phyloP scores from a whole-genome alignment of 1,140 invertebrate species.

The Chironomus tepperi region DNA sequence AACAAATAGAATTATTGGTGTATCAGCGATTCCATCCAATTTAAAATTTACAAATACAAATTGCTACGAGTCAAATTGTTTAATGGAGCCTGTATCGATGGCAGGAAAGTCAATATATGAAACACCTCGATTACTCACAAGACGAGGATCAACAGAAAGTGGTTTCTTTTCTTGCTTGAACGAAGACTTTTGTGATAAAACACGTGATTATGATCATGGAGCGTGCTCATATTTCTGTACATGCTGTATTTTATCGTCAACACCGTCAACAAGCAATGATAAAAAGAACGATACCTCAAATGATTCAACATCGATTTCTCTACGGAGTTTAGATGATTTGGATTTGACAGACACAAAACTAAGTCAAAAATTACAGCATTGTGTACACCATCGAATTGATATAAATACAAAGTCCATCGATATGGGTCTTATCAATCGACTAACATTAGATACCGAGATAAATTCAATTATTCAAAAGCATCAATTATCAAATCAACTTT shows the following conservation, averaged over 20 bases:
- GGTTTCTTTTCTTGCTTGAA: constrained; percentile 80
- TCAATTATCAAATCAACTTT: constrained; percentile 40
- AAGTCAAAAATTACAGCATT: constrained; percentile 31
- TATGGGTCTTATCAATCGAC: constrained; percentile 40
- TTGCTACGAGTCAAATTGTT: neutral
- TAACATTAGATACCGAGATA: constrained; percentile 41
- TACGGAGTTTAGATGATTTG: constrained; percentile 51
- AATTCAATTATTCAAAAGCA: constrained; percentile 38
- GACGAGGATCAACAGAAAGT: constrained; percentile 78
- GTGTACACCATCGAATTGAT: constrained; percentile 37
- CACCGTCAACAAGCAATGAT: constrained; percentile 19
- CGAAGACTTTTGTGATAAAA: constrained; percentile 51
- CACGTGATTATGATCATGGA: constrained; percentile 29
- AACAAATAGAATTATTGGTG: constrained; percentile 23
- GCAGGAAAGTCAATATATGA: neutral
- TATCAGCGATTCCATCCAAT: constrained; percentile 24
- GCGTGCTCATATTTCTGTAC: neutral
- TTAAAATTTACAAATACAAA: neutral
- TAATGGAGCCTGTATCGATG: neutral
- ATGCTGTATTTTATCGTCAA: neutral
- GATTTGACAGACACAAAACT: constrained; percentile 39
- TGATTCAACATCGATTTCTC: constrained; percentile 43
- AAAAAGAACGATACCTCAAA: constrained; percentile 10
- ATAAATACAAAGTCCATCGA: constrained; percentile 33
- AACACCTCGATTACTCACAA: constrained; percentile 41